Evolutionary conservation across 1,140 invertebrate genomes (phyloP).

Genomic region (Lanistes nyassanus): DNA sequence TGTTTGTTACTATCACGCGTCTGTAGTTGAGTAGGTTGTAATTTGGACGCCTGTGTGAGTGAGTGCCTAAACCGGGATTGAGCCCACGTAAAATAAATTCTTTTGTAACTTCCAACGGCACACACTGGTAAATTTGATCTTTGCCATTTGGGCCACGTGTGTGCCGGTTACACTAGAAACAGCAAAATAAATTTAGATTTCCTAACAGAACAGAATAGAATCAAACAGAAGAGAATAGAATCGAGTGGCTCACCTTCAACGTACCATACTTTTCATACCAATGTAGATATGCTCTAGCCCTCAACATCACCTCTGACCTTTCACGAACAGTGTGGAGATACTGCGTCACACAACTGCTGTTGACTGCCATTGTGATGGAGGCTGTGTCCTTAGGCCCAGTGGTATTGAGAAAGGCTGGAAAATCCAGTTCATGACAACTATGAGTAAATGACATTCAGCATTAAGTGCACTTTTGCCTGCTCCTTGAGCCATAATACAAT

Average conservation of each 20-base stretch:
- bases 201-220: no score
- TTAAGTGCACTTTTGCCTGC: not conserved
- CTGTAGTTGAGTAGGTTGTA: no score
- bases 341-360: conserved; percentile 47
- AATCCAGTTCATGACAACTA: conserved; percentile 22
- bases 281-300: conserved; percentile 56
- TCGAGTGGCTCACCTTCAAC: conserved; percentile 39
- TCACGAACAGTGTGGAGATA: conserved; percentile 44
- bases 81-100: no score
- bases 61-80: no score
- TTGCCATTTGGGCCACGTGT: no score
- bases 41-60: no score
- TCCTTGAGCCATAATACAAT: not conserved
- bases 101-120: no score
- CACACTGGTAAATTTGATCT: no score
- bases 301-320: conserved; percentile 53
- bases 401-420: conserved; percentile 36
- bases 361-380: conserved; percentile 52
- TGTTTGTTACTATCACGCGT: no score
- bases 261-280: conserved; percentile 58
- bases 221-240: no score
- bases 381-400: conserved; percentile 38
- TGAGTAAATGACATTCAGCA: not conserved
- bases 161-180: no score
- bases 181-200: no score